phyloP scores from a whole-genome alignment of 2,888 invertebrate genomes.

The Elegia similella region DNA sequence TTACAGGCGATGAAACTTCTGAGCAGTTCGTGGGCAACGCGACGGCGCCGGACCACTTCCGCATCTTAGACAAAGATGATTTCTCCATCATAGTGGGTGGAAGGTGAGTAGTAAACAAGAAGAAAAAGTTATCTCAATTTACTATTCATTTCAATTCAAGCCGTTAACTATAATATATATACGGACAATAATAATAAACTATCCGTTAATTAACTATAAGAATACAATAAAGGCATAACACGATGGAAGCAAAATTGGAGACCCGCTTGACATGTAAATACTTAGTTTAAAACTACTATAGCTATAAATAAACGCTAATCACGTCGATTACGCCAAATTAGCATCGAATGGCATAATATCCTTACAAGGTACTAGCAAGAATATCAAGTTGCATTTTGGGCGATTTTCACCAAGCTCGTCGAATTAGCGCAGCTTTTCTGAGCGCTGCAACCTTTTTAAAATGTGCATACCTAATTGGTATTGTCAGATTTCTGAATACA shows the following conservation, averaged over 20 bases:
- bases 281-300: slow-evolving; percentile 21
- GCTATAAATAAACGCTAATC: slow-evolving; percentile 23
- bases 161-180: too few relatives aligned
- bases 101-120: too few relatives aligned
- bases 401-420: slow-evolving; percentile 27
- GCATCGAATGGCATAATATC: slow-evolving; percentile 31
- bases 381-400: slow-evolving; percentile 31
- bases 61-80: slow-evolving; percentile 92
- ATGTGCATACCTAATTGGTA: slow-evolving; percentile 33
- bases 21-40: slow-evolving; percentile 90
- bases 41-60: slow-evolving; percentile 92
- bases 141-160: too few relatives aligned
- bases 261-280: slow-evolving; percentile 13
- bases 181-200: too few relatives aligned
- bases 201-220: slow-evolving; percentile 1
- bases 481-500: slow-evolving; percentile 17
- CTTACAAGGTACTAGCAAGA: slow-evolving; percentile 27
- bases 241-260: neutral
- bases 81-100: slow-evolving; percentile 94
- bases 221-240: neutral
- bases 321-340: slow-evolving; percentile 31
- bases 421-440: slow-evolving; percentile 19
- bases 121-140: too few relatives aligned
- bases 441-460: slow-evolving; percentile 24
- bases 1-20: slow-evolving; percentile 87